Percentiles rank a stretch among this genome's conserved stretches.
These are phyloP conservation scores for Enteromius trimaculatus DNA, from an alignment of 2,797 vertebrate species.

Conservation along the genomic window DNA sequence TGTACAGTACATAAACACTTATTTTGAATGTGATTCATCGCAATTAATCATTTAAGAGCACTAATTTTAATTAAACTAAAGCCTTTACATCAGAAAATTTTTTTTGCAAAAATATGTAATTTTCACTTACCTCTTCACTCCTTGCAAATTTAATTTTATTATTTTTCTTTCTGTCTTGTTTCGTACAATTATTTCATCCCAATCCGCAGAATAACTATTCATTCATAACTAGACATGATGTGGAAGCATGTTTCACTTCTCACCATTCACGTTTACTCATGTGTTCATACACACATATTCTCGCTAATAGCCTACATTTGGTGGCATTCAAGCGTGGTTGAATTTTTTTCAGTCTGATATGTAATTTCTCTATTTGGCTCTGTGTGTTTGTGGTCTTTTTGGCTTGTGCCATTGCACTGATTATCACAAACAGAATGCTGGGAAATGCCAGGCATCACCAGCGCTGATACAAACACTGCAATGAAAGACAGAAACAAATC, in stretches of 20 bases:
- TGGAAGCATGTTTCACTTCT: background rate
- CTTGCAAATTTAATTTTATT: too few species aligned
- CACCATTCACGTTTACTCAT: background rate
- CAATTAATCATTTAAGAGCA: too few species aligned
- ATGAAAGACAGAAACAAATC: constrained; percentile 48
- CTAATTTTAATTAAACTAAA: background rate
- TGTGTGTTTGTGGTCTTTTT: constrained; percentile 41
- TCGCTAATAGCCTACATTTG: constrained; percentile 30
- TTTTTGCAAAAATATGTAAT: too few species aligned
- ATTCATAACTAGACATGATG: background rate
- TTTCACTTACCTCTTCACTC: background rate
- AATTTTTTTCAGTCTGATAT: constrained; percentile 46
- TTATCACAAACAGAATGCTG: constrained; percentile 53
- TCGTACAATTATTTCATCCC: background rate
- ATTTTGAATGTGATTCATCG: too few species aligned
- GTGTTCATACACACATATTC: background rate
- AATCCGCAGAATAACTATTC: background rate
- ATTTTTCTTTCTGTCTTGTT: background rate
- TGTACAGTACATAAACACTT: too few species aligned
- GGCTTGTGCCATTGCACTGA: constrained; percentile 51
- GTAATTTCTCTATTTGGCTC: constrained; percentile 47
- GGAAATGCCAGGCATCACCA: constrained; percentile 44
- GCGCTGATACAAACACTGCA: constrained; percentile 50
- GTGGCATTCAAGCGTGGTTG: constrained; percentile 32
- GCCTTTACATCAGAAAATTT: background rate